Base-by-base conservation (phyloP, 2,113 vertebrate species). In the Rhinoderma darwinii region DNA sequence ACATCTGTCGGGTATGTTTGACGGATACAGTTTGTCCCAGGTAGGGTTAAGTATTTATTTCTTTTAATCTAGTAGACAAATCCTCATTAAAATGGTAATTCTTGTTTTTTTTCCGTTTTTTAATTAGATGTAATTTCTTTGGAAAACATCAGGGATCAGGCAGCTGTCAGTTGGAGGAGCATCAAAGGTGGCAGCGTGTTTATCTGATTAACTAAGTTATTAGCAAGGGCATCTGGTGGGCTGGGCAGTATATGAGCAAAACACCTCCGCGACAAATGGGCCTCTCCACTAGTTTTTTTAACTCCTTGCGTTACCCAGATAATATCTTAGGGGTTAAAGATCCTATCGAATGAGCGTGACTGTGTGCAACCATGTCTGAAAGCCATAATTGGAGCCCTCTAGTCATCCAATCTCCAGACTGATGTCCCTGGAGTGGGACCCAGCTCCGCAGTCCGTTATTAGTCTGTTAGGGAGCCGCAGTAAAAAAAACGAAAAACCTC, bases 51-150 rank as follows among this genome's bases (percentile, higher is more conserved):
- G 54, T 44, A 75, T 76, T 74, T 56, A 73, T 72, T 78, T 41
- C 74, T 70, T 74, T 70, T 44, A 56, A 50, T 72, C 76, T 81
- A 39, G 63, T 20, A 86, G 59, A 86, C 76, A 81, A 86, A 80
- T 72, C 76, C 84, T 86, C 84, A 86, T 86, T 86, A 86, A 86
- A 81, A 86, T 86, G 84, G 76, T 86, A 86, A 86, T 86, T 86
- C 84, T 80, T 79, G 75, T 78, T 66, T 63, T 63, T 83, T 30
- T 51, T 43, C 20, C 12, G 44, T 37, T 47, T 72, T 80, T 72
- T 86, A 86, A 86, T 86, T 86, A 86, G 84, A 86, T 56, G 66
- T 86, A 68, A 86, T 86, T 86, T 86, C 76, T 86, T 43, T 44
- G 47, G 63, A 81, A 81, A 81, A 73, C 84, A 80, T 86, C 63